A percentile compares a stretch with the other conserved stretches of the same genome.
Conservation (phyloP, 2,888 invertebrate species). For the Phaonia tiefii region DNA sequence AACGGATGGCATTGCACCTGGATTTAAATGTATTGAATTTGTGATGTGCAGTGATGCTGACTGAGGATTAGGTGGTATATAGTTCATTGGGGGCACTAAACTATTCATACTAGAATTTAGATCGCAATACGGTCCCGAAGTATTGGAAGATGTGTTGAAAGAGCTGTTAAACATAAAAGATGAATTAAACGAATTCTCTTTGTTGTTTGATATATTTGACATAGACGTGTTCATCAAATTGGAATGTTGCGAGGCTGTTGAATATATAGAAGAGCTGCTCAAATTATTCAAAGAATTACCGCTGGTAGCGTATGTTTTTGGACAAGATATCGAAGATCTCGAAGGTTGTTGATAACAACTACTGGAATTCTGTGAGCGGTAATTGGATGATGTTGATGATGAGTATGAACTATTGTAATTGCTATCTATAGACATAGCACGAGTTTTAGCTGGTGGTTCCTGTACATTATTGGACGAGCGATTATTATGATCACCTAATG, state of each 20-base stretch:
- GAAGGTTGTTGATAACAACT: conserved; percentile 49
- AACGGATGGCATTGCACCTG: conserved; percentile 55
- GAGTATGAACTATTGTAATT: conserved; percentile 46
- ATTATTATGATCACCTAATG: conserved; percentile 72
- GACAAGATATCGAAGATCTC: conserved; percentile 50
- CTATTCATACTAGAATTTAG: conserved; percentile 57
- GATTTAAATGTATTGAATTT: conserved; percentile 41
- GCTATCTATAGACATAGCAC: conserved; percentile 71
- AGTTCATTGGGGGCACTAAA: conserved; percentile 37
- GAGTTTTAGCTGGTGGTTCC: conserved; percentile 73
- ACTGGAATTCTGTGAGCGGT: conserved; percentile 40
- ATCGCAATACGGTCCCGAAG: conserved; percentile 55
- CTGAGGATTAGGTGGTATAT: conserved; percentile 47
- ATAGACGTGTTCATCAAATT: conserved; percentile 72
- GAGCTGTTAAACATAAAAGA: conserved; percentile 69
- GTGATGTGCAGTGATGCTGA: conserved; percentile 59
- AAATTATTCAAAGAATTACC: conserved; percentile 56
- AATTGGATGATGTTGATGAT: conserved; percentile 20
- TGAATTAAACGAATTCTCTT: conserved; percentile 76
- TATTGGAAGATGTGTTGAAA: conserved; percentile 58
- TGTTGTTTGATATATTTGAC: conserved; percentile 71
- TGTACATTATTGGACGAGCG: conserved; percentile 58
- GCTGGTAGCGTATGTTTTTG: conserved; percentile 46
- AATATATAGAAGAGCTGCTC: conserved; percentile 70
- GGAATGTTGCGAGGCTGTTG: conserved; percentile 68